Conservation (phyloP, 2,888 invertebrate genomes). For the Drosophila mulleri region DNA sequence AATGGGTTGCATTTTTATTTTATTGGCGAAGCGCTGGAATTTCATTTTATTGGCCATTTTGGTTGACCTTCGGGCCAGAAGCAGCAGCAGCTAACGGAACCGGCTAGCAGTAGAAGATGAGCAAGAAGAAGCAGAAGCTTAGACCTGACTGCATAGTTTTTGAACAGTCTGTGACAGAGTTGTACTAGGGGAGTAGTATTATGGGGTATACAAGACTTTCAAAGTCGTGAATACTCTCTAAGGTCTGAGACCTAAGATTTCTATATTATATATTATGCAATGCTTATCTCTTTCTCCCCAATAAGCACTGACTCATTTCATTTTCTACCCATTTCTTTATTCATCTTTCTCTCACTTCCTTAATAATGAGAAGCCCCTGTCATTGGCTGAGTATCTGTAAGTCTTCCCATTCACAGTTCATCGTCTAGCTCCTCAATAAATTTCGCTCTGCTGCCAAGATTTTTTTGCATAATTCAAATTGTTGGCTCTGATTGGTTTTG, state of each 20-base stretch:
- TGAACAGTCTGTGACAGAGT: conserved; percentile 3
- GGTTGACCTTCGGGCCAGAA: conserved; percentile 66
- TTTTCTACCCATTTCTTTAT: too few species aligned
- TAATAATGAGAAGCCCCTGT: too few species aligned
- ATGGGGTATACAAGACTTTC: too few species aligned
- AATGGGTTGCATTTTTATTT: conserved; percentile 71
- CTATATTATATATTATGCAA: too few species aligned
- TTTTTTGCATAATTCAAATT: conserved; percentile 75
- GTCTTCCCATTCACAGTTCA: conserved; percentile 2
- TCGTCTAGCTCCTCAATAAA: conserved; percentile 61
- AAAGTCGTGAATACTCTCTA: neutral
- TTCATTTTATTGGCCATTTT: conserved; percentile 78
- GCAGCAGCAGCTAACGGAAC: neutral
- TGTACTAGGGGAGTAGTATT: neutral
- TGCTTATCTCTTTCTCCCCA: neutral
- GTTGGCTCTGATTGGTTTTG: conserved; percentile 71
- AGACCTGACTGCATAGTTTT: conserved; percentile 29
- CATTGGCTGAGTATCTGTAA: conserved; percentile 5
- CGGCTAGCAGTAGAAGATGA: neutral
- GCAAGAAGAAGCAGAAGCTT: neutral
- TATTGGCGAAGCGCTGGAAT: conserved; percentile 72
- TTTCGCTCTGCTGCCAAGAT: conserved; percentile 60
- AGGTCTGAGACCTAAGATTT: too few species aligned
- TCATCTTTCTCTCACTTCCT: neutral
- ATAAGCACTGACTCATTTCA: too few species aligned